Evolutionary conservation across 2,888 invertebrate genomes (phyloP).

Genomic region (Oligia fasciuncula): DNA sequence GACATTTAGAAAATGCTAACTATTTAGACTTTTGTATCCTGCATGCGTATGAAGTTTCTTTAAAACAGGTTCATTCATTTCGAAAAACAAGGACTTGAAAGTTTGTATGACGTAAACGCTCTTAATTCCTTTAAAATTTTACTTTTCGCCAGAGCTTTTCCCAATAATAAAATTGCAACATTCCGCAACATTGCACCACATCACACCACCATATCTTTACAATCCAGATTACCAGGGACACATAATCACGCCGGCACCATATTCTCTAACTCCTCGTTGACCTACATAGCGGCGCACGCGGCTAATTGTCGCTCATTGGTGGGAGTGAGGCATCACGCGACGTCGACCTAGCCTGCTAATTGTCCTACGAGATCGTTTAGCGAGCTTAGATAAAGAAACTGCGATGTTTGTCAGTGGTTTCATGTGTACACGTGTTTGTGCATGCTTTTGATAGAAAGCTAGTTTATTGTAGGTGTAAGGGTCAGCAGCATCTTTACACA

Average conservation of each 20-base stretch:
- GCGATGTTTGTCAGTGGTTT: conserved; percentile 18
- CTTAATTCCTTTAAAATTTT: too few species aligned
- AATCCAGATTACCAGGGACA: conserved; percentile 41
- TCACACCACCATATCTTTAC: conserved; percentile 27
- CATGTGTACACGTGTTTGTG: conserved; percentile 25
- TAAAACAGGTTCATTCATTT: too few species aligned
- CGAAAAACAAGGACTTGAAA: too few species aligned
- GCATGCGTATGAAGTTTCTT: too few species aligned
- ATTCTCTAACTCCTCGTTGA: conserved; percentile 78
- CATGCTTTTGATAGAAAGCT: conserved; percentile 6
- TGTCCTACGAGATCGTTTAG: conserved; percentile 64
- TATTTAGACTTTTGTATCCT: too few species aligned
- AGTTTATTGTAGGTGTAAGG: neutral
- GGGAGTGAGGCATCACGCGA: conserved; percentile 72
- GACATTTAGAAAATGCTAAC: too few species aligned
- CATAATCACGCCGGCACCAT: conserved; percentile 57
- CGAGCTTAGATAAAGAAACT: conserved; percentile 46
- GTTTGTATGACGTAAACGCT: too few species aligned
- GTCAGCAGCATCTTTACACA: neutral
- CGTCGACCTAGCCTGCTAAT: conserved; percentile 78
- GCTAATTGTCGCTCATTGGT: conserved; percentile 83
- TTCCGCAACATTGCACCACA: conserved; percentile 10
- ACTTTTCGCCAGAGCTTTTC: neutral
- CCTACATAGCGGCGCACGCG: conserved; percentile 76
- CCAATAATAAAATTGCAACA: neutral